A percentile compares a stretch with the other conserved stretches of the same genome.
Evolutionary conservation across 2,113 vertebrate genomes (phyloP).

Genomic region (Empidonax traillii): DNA sequence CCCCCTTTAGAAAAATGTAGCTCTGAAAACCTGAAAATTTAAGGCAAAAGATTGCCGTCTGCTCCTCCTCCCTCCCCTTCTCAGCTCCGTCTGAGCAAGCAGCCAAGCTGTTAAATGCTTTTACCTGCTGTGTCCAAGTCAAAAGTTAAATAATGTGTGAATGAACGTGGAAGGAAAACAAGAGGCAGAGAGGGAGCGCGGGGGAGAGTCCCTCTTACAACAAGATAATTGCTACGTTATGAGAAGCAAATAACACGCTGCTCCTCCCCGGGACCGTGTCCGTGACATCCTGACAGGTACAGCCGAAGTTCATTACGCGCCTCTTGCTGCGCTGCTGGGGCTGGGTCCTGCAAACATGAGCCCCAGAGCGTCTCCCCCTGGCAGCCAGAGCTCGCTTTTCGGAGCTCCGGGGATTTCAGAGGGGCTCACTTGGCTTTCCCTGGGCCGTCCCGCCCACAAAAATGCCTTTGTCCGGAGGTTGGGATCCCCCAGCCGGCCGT

Average conservation of each 20-base stretch:
- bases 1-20: neutral
- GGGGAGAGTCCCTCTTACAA: neutral
- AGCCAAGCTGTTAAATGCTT: constrained; percentile 47
- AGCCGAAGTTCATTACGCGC: constrained; percentile 60
- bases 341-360: rapidly evolving
- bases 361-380: neutral
- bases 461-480: neutral
- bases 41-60: neutral
- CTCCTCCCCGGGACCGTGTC: neutral
- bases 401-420: neutral
- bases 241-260: constrained; percentile 11
- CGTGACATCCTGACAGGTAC: constrained; percentile 28
- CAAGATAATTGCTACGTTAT: neutral
- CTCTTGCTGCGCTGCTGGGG: neutral
- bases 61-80: neutral
- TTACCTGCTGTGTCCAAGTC: constrained; percentile 44
- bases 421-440: neutral
- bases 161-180: constrained; percentile 16
- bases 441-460: neutral
- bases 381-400: neutral
- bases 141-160: constrained; percentile 49
- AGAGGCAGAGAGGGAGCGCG: neutral
- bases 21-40: neutral
- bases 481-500: rapidly evolving
- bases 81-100: constrained; percentile 17